These are phyloP conservation scores for Clarias batrachus DNA, from an alignment of 2,113 vertebrate genomes.

Conservation along the genomic window DNA sequence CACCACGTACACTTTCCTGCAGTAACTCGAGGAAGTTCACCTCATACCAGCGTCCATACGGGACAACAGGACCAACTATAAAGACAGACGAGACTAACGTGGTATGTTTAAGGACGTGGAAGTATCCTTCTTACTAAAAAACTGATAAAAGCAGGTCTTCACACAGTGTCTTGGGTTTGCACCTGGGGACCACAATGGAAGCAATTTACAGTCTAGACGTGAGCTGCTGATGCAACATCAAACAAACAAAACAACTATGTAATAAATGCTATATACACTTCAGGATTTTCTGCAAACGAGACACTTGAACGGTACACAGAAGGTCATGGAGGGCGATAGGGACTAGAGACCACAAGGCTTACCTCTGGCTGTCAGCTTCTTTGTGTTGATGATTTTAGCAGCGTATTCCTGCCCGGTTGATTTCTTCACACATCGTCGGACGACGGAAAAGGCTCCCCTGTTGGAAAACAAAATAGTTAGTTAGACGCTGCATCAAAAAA, in stretches of 20 bases:
- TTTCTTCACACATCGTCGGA: slow-evolving; percentile 96
- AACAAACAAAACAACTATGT: background rate
- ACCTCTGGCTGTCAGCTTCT: slow-evolving; percentile 98
- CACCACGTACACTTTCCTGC: background rate
- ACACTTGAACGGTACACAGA: background rate
- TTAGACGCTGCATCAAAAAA: background rate
- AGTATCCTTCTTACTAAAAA: background rate
- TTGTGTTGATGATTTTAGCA: slow-evolving; percentile 99
- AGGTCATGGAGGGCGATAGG: background rate
- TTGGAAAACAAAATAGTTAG: slow-evolving; percentile 45
- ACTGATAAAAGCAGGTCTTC: slow-evolving; percentile 5
- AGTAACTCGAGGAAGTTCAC: background rate
- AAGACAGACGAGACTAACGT: background rate
- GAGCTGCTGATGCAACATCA: background rate
- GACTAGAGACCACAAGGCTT: slow-evolving; percentile 57
- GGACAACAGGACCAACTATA: background rate
- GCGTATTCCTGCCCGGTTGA: slow-evolving; percentile 95
- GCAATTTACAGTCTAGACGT: background rate
- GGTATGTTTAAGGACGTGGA: background rate
- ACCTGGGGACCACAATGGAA: background rate
- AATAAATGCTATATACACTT: background rate
- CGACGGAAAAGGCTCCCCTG: slow-evolving; percentile 97
- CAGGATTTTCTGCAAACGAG: background rate
- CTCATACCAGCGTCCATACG: background rate
- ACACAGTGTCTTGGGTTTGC: slow-evolving; percentile 16